Base-by-base conservation (phyloP, 1,140 invertebrate species). In the Antheraea pernyi region DNA sequence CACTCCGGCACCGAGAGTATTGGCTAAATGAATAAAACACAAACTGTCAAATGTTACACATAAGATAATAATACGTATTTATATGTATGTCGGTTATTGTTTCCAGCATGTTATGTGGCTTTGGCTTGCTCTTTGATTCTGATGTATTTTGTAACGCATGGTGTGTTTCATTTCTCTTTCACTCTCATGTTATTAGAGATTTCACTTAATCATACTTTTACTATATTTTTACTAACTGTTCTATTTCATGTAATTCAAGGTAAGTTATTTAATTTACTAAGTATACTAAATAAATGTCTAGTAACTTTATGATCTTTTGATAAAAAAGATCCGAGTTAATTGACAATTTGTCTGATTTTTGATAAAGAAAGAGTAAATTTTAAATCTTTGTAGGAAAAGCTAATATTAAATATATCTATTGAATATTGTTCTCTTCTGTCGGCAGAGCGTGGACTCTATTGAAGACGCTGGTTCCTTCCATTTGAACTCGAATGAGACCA, bases 391-490 rank as follows among this genome's bases (percentile, higher is more conserved):
- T 42, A 42, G 39, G 22, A 30, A 30, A 1, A 30, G 22, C 4
- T 30, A 30, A 30, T 30, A 42, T 42, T 42, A 42, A 8, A 42
- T 42, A 3, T 16, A 11, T 53, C 11, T 53, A 53, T 53, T 53
- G 2, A 53, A 53, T 13, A 16, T 53, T 53, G 16, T 53, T 53
- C 16, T 53, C 46, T 53, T 16, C 39, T 42, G 46, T 53, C 60
- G 77, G 46, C 91, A 97, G 96, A 97, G 96, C 83, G 95, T 96
- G 81, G 96, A 97, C 86, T 97, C 96, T 22, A 95, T 95, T 68
- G 95, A 96, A 86, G 96, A 97, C 80, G 94, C 94, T 9, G 94
- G 93, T 59, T 95, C 95, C 3, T 93, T 95, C 72, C 94, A 95
- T 76, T 91, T 95, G 73, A 95, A 95, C 88, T 95, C 95, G 5